Percentiles rank a stretch among this genome's conserved stretches.
These are phyloP conservation scores for Vollenhovia emeryi DNA, from an alignment of 1,140 invertebrate genomes.

Conservation along the genomic window DNA sequence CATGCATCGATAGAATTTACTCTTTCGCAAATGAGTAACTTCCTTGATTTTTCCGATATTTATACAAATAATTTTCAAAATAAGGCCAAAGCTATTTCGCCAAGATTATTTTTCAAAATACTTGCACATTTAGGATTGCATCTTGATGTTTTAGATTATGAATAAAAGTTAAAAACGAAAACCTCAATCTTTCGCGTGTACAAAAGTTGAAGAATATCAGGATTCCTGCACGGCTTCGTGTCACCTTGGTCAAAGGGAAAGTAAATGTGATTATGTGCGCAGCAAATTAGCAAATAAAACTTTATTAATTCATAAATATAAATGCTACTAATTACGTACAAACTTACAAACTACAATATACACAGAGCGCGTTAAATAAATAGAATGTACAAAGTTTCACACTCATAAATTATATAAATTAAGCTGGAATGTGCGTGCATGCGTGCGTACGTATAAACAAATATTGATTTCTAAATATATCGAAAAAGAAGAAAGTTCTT, in stretches of 20 bases:
- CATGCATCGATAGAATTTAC: background rate
- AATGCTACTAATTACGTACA: slow-evolving; percentile 22
- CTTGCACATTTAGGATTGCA: background rate
- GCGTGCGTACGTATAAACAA: slow-evolving; percentile 1
- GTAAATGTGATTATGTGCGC: background rate
- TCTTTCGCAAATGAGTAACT: background rate
- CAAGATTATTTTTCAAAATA: background rate
- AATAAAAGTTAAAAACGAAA: background rate
- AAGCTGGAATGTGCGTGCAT: slow-evolving; percentile 13
- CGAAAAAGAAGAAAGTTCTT: background rate
- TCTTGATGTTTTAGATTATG: background rate
- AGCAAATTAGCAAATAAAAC: slow-evolving; percentile 14
- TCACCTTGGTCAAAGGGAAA: background rate
- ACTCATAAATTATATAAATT: slow-evolving; percentile 50
- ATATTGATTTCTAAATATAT: background rate
- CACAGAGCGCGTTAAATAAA: slow-evolving; percentile 62
- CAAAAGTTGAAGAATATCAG: background rate
- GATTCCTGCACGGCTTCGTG: background rate
- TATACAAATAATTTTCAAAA: background rate
- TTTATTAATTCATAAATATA: slow-evolving; percentile 40
- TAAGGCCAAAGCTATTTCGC: background rate
- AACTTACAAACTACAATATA: slow-evolving; percentile 37
- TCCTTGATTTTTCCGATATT: background rate
- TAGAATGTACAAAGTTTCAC: slow-evolving; percentile 39
- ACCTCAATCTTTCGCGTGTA: background rate